Evolutionary conservation across 2,113 vertebrate species (phyloP).

Genomic region (Regulus satrapa): DNA sequence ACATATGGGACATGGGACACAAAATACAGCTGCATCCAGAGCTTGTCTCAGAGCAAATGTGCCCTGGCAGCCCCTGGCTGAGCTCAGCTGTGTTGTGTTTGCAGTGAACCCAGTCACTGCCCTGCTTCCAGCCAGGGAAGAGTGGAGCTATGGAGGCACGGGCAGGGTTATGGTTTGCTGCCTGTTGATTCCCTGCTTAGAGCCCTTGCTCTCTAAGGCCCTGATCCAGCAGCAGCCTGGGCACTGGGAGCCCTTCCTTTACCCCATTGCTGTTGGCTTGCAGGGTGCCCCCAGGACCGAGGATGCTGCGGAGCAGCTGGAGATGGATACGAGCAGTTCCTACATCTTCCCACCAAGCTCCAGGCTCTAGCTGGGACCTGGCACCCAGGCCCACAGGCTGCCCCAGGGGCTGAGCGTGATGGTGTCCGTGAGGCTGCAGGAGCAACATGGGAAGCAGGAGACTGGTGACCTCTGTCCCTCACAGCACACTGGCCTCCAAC

Average conservation of each 20-base stretch:
- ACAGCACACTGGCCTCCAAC: not conserved
- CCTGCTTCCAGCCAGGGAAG: not conserved
- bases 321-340: not conserved
- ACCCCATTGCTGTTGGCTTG: not conserved
- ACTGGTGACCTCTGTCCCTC: not conserved
- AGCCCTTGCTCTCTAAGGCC: not conserved
- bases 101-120: not conserved
- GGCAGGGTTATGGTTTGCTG: not conserved
- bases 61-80: not conserved
- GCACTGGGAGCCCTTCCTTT: not conserved
- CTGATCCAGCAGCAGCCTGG: not conserved
- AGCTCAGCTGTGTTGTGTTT: not conserved
- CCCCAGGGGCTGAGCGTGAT: not conserved
- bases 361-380: not conserved
- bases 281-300: not conserved
- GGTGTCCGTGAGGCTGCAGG: not conserved
- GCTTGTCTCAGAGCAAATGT: not conserved
- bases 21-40: not conserved
- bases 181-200: not conserved
- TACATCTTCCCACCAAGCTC: not conserved
- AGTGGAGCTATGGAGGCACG: fast-evolving
- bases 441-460: not conserved
- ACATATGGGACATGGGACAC: not conserved
- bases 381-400: not conserved
- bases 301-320: not conserved